Percentiles rank a stretch among this genome's conserved stretches.
phyloP scores from a whole-genome alignment of 2,113 vertebrate species.

The Scatophagus argus region DNA sequence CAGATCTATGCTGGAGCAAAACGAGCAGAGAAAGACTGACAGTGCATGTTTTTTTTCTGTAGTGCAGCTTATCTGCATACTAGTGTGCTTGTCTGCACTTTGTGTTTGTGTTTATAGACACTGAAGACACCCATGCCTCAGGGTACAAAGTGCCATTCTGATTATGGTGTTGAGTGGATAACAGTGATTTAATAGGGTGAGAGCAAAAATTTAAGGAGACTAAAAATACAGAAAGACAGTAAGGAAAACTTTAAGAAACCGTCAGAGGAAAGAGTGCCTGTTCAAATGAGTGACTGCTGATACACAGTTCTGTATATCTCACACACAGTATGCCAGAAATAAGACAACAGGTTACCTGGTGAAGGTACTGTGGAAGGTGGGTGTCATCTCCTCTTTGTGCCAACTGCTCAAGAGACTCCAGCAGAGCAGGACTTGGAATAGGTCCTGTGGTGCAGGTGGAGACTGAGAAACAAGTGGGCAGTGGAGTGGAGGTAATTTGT shows the following conservation, averaged over 20 bases:
- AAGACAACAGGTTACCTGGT: constrained; percentile 77
- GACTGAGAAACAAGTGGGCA: constrained; percentile 33
- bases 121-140: constrained; percentile 45
- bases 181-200: constrained; percentile 26
- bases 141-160: constrained; percentile 42
- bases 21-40: neutral
- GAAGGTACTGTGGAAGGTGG: constrained; percentile 80
- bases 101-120: constrained; percentile 11
- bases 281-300: neutral
- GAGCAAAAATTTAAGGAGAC: neutral
- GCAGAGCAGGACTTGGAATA: constrained; percentile 28
- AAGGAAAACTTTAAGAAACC: neutral
- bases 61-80: neutral
- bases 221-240: neutral
- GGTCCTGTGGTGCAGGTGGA: constrained; percentile 44
- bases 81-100: neutral
- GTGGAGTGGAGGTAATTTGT: constrained; percentile 42
- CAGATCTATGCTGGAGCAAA: constrained; percentile 4
- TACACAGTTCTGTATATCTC: neutral
- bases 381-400: constrained; percentile 76
- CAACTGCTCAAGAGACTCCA: constrained; percentile 70
- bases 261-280: constrained; percentile 4
- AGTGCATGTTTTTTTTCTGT: constrained; percentile 22
- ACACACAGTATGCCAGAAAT: neutral
- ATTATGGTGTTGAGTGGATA: constrained; percentile 43